Base-by-base conservation (phyloP, 2,888 invertebrate species). In the Cryptus viduatorius region DNA sequence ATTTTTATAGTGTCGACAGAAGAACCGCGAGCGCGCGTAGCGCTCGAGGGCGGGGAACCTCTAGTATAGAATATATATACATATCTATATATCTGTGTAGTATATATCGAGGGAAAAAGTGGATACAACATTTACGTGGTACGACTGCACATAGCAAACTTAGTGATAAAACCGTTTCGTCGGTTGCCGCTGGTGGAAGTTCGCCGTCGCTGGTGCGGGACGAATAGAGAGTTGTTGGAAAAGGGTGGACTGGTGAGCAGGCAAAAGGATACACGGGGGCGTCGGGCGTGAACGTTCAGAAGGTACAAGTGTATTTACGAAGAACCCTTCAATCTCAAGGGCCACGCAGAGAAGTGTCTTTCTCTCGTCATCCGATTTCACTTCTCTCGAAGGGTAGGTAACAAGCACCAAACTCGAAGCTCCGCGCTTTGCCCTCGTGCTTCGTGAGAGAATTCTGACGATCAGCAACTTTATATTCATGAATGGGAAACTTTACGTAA, bases 301-400 rank as follows among this genome's bases (percentile, higher is more conserved):
- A 44, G 73, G 67, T 73, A 80, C 73, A 48, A 73, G 73, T 48
- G 75, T 68, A 80, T 80, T 75, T 68, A 68, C 68, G 75, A 68
- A 80, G 59, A 37, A 75, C 68, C 75, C 80, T 80, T 68, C 68
- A 80, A 67, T 37, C 56, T 68, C 59, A 48, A 80, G 80, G 48
- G 59, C 48, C 67, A 37, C 48, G 48, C 37, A 59, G n/a, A n/a
- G 46, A 68, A 75, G 80, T 65, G 50, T 68, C 75, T 75, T 80
- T 19, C n/a, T 56, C n/a, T 75, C 68, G 68, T 80, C 48, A 61
- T 59, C 19, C 68, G 73, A 75, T 67, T 80, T 61, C n/a, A 46
- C 68, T 75, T 67, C 65, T 56, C 72, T 19, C 59, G 68, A 68
- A 68, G 59, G 67, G 46, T 68, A 29, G 61, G 64, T 42, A 61